Evolutionary conservation across 1,140 invertebrate genomes (phyloP), one percentile per base, ranked within the genome.

Genomic region (Aethina tumida): DNA sequence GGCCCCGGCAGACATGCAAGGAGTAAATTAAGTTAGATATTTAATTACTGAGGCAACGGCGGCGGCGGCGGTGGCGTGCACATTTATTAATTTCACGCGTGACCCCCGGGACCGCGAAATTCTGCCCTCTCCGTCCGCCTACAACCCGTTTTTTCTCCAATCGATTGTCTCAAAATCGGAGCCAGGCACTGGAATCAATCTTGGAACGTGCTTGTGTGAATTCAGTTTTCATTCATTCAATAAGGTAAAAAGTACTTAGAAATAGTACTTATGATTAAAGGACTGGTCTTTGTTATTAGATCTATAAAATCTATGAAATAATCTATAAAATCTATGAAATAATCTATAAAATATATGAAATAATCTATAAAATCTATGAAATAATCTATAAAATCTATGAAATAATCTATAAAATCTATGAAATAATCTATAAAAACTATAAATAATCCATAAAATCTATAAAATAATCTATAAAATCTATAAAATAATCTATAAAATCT

Each of bases 31-130:
- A 45, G 52, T 52, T 49, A 47, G 49, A 50, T 50, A 56, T 55
- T 56, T 56, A 56, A 56, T 56, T 56, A 56, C 43, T 35, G 33
- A 34, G 35, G 32, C 34, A 43, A 35, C 45, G 38, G 41, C 44
- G 43, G n/a, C 43, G 38, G 33, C 35, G 35, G 32, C 34, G 45
- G 38, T 47, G 38, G 41, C 44, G 43, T 50, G 50, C 45, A 49
- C 46, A 49, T 53, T 52, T 53, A 53, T 52, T 53, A 53, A 54
- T 52, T 53, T 49, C 47, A 52, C 52, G 49, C 50, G 48, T 55
- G 51, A 50, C 49, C 30, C 45, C 22, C 31, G 37, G 27, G 28
- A 20, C 34, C 22, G 32, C 24, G 34, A 39, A 30, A 14, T 24
- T 25, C 30, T 32, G 16, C 13, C 16, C 33, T 25, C 26, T 35